These are phyloP conservation scores for Halictus quadricinctus DNA, from an alignment of 2,888 invertebrate species.

Conservation along the genomic window DNA sequence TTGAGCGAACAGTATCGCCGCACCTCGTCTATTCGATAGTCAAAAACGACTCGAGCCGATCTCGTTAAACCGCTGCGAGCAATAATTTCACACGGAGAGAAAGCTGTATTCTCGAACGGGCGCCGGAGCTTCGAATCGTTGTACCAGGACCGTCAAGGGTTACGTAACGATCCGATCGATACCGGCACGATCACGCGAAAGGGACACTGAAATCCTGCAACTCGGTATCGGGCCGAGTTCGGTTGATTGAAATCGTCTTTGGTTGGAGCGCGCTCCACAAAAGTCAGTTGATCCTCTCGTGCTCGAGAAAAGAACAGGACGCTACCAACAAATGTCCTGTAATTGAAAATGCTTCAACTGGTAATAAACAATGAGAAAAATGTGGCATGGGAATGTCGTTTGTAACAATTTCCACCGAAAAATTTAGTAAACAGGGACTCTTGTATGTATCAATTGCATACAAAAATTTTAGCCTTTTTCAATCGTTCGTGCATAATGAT, in stretches of 20 bases:
- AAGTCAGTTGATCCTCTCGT: not conserved
- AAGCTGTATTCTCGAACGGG: constrained; percentile 59
- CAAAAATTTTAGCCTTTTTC: too few relatives aligned
- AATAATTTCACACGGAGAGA: constrained; percentile 65
- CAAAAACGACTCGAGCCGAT: constrained; percentile 45
- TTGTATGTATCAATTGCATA: too few relatives aligned
- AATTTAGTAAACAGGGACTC: not conserved
- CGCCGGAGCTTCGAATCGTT: constrained; percentile 58
- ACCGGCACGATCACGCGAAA: constrained; percentile 48
- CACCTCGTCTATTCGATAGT: constrained; percentile 7
- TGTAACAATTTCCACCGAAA: not conserved
- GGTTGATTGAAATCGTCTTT: constrained; percentile 52
- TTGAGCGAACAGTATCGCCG: not conserved
- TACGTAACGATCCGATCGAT: constrained; percentile 55
- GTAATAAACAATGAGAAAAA: not conserved
- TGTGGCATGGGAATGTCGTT: not conserved
- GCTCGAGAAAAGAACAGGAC: not conserved
- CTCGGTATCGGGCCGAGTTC: constrained; percentile 27
- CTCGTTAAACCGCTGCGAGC: constrained; percentile 57
- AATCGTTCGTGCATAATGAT: too few relatives aligned
- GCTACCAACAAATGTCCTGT: not conserved
- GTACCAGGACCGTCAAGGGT: constrained; percentile 36
- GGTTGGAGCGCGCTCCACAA: not conserved
- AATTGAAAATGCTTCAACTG: not conserved
- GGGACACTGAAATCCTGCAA: constrained; percentile 52